Base-by-base conservation (phyloP, 2,797 vertebrate genomes). In the Siniperca undulata region DNA sequence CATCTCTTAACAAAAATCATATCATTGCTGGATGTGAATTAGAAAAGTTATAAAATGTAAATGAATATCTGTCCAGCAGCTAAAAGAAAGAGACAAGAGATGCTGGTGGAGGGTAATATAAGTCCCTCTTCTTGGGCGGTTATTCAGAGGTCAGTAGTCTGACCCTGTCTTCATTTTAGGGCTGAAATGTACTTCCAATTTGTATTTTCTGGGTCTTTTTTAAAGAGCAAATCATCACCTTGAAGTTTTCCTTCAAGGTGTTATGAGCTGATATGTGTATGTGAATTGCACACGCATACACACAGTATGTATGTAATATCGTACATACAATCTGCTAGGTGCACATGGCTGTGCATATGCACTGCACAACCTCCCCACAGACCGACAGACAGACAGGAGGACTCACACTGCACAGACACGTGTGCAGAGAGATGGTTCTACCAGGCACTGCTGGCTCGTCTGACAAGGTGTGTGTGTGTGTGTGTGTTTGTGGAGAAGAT, bases 381-480 rank as follows among this genome's bases (percentile, higher is more conserved):
- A 71, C 52, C 38, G 16, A 60, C 27, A 50, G 16, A 52, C 56
- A 71, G 58, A 42, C 13, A 72, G 59, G 38, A 42, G 14, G 66
- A 42, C 50, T 82, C 66, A 12, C 52, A 65, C 46, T 73, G 38
- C 58, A 77, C 60, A 76, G 56, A 82, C 70, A 55, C 0, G 9
- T 74, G 38, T 75, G 74, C 52, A 70, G 53, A 74, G 91, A 82
- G 88, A 93, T 75, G 79, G 86, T 88, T 89, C 92, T 64, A 78
- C 92, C 93, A 93, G 93, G 92, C 88, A 92, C 92, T 65, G 81
- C 82, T 70, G 34, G 76, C 86, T 81, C 88, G 73, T 78, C 60
- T 80, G 59, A 72, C 56, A 78, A 91, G 87, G 89, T 92, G 82
- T 69, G 34, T 67, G 36, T 80, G 68, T 70, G 65, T 75, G 68